Percentiles rank a stretch among this genome's conserved stretches.
Conservation (phyloP, 92 coral and sea anemone species). For the Pocillopora grandis region DNA sequence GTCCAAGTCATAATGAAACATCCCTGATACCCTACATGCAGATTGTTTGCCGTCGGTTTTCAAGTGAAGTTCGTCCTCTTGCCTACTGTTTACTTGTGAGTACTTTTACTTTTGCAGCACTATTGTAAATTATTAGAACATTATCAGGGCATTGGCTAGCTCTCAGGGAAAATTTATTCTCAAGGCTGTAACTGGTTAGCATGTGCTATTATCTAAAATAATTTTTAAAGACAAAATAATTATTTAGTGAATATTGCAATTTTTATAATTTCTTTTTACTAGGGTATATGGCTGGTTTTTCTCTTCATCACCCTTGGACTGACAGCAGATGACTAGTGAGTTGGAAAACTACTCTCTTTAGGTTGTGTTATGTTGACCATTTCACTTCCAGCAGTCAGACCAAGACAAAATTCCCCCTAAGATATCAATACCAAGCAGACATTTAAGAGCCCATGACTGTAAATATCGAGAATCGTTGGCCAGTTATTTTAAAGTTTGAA, state of each 20-base stretch:
- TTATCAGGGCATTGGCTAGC: too few relatives aligned
- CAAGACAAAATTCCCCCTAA: too few relatives aligned
- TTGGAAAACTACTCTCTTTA: background rate
- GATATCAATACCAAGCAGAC: too few relatives aligned
- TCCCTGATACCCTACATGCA: constrained; percentile 77
- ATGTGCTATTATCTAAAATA: too few relatives aligned
- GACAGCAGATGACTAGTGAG: constrained; percentile 99
- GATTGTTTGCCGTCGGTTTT: constrained; percentile 75
- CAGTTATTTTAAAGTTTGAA: too few relatives aligned
- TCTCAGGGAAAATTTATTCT: too few relatives aligned
- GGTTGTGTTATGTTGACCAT: too few relatives aligned
- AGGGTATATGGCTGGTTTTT: constrained; percentile 84
- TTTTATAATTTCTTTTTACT: background rate
- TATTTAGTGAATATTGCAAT: background rate
- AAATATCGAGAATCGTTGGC: too few relatives aligned
- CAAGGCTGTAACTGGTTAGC: too few relatives aligned
- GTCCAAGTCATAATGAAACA: constrained; percentile 72
- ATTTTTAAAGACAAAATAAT: background rate
- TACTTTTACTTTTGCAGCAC: constrained; percentile 4
- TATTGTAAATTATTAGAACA: too few relatives aligned
- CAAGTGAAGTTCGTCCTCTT: constrained; percentile 17
- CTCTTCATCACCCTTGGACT: constrained; percentile 83
- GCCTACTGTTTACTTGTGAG: constrained; percentile 85
- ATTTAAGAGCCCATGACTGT: too few relatives aligned
- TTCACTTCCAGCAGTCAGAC: too few relatives aligned